phyloP scores from a whole-genome alignment of 2,113 vertebrate genomes.

The Dipodomys spectabilis region DNA sequence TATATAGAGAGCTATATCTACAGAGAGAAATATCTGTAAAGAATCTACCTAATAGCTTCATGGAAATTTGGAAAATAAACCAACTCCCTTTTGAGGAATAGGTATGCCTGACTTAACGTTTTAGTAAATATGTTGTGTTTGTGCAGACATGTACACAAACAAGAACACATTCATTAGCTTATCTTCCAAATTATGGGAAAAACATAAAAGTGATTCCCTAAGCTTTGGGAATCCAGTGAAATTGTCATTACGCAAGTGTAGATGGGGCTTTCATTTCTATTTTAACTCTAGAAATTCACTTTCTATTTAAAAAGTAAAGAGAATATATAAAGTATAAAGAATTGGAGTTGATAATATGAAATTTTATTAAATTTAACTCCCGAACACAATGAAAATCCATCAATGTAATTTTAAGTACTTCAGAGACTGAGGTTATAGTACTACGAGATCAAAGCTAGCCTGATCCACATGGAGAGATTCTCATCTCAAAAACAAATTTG shows the following conservation, averaged over 20 bases:
- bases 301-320: neutral
- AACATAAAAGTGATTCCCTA: neutral
- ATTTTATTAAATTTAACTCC: neutral
- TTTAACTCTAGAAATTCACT: constrained; percentile 53
- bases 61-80: constrained; percentile 57
- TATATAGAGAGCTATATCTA: too few species aligned
- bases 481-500: neutral
- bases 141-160: neutral
- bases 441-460: neutral
- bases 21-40: neutral
- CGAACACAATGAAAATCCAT: neutral
- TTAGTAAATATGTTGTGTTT: constrained; percentile 35
- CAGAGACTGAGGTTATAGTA: neutral
- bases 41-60: constrained; percentile 61
- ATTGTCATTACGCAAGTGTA: constrained; percentile 11
- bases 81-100: constrained; percentile 44
- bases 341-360: neutral
- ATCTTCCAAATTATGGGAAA: constrained; percentile 27
- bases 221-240: constrained; percentile 38
- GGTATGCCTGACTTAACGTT: constrained; percentile 36
- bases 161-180: neutral
- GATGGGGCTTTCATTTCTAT: constrained; percentile 50
- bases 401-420: neutral
- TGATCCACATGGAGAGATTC: neutral
- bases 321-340: neutral